Evolutionary conservation across 2,888 invertebrate genomes (phyloP), one percentile per base, ranked within the genome.

Genomic region (Caenorhabditis afra): DNA sequence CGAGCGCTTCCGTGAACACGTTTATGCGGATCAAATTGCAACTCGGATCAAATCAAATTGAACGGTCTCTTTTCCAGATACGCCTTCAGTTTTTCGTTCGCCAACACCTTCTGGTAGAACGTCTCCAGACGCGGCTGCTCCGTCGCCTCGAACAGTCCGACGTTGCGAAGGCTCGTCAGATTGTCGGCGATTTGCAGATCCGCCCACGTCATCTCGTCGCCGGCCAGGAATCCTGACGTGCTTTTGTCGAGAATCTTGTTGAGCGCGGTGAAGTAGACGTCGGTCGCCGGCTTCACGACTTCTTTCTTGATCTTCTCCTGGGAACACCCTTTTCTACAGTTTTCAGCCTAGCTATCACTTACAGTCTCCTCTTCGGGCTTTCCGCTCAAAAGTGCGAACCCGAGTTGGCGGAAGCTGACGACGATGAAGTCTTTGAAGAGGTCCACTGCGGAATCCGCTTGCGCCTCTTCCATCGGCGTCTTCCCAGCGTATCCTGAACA

Each of bases 121-220:
- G 29, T 29, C 1, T 5, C 47, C 45, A 74, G 23, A n/a, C 10
- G 41, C 16, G 52, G 45, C 4, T 74, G 44, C 0, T 66, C 35
- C 11, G 49, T 14, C 20, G 29, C 23, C 11, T 47, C 18, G 7
- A 66, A 22, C 10, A 66, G 35, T 35, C 53, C 66, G 5, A 47
- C 10, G 7, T 45, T 61, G 4, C 52, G 47, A 37, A 66, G 18
- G 1, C 53, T 53, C 20, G 59, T 44, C 53, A 74, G 39, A 18
- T 53, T 66, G 20, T 74, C 74, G 45, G 74, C 74, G 14, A 74
- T 39, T 8, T 53, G 44, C 16, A 74, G 55, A 65, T 74, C 74
- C 44, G 73, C 73, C 64, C 64, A 74, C 8, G 73, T 74, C 20
- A 74, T 37, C n/a, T 14, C 44, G 23, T 59, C 14, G 8, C 74